phyloP scores from a whole-genome alignment of 2,113 vertebrate genomes.

The Fukomys damarensis region DNA sequence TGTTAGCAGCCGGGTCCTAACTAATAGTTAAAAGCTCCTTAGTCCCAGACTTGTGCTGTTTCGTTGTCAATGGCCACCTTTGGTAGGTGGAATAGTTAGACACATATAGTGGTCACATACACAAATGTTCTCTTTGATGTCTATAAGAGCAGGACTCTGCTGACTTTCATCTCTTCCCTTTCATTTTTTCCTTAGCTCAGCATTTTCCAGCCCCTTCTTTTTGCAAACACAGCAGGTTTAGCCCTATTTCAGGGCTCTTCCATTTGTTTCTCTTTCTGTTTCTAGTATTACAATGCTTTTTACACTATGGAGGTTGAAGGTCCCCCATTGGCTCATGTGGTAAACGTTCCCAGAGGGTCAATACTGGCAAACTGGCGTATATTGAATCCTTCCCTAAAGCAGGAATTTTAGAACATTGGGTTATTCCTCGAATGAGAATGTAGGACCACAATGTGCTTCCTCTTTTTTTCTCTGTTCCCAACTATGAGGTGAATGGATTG shows the following conservation, averaged over 20 bases:
- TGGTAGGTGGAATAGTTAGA: background rate
- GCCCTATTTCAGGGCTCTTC: rapidly evolving
- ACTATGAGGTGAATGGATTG: background rate
- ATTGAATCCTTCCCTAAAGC: background rate
- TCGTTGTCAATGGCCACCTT: rapidly evolving
- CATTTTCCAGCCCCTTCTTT: background rate
- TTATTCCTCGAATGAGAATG: background rate
- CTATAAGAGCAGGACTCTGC: rapidly evolving
- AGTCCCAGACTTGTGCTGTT: rapidly evolving
- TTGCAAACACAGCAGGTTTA: background rate
- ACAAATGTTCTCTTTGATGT: rapidly evolving
- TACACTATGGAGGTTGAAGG: background rate
- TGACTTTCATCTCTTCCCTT: background rate
- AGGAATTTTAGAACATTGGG: background rate
- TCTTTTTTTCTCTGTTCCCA: background rate
- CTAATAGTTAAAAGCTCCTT: too few species aligned
- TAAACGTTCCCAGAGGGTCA: background rate
- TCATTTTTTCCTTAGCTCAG: background rate
- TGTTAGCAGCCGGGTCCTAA: background rate
- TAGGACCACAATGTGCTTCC: background rate
- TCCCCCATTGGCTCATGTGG: too few species aligned
- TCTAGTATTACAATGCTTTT: background rate
- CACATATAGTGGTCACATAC: rapidly evolving
- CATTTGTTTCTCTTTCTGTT: background rate
- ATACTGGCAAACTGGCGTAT: background rate